Evolutionary conservation across 2,113 vertebrate species (phyloP), one percentile per base, ranked within the genome.

Genomic region (Gymnarchus niloticus): DNA sequence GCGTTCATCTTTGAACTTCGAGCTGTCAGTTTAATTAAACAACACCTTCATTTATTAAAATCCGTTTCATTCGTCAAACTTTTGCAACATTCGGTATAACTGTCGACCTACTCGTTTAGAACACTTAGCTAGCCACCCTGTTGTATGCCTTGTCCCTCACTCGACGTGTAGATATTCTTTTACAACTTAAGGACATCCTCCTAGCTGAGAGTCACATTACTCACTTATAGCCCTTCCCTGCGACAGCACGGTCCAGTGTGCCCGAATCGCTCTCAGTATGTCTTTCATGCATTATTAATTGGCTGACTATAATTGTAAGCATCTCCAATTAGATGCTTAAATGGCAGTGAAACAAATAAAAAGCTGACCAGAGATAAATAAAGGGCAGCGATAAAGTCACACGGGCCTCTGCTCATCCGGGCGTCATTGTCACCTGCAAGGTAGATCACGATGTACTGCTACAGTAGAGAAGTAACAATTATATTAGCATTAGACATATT

Each of bases 201-300:
- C 9, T 81, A 28, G 52, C 54, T 54, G 3, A 52, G 80, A 69
- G 61, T 73, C 33, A 41, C 59, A 54, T 81, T 57, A 81, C 25
- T 61, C 56, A 77, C 56, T n/a, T 84, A 77, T 21, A 81, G 52
- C 77, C 83, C 52, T 69, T 82, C 23, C 57, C 73, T 33, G 41
- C 54, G 85, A 82, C 44, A 84, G 52, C 73, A 84, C 25, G 83
- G 85, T 44, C 73, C 56, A 76, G 48, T 80, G 69, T 81, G 59
- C 37, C 85, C 65, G 65, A 88, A 88, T 76, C 51, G 83, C 87
- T 82, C 57, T 77, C 77, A 82, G 59, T 76, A 51, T 41, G 69
- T 77, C 61, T 85, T 86, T 83, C 87, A 86, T 86, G 59, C 59
- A 85, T 88, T 85, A 86, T 88, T 86, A 88, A 86, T 86, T 51